phyloP scores from a whole-genome alignment of 2,113 vertebrate genomes.

The Sceloporus undulatus region DNA sequence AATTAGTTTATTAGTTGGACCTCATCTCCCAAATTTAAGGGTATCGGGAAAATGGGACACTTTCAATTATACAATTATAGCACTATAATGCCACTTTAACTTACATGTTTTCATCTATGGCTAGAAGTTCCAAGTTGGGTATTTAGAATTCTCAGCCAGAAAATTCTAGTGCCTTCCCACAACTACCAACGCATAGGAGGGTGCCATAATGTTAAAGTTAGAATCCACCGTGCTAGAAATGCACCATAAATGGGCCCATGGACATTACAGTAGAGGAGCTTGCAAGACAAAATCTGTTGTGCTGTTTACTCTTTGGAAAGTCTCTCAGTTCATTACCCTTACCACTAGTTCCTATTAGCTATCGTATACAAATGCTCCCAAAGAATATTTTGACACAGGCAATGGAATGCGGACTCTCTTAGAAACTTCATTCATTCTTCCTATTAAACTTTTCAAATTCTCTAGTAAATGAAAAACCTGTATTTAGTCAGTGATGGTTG shows the following conservation, averaged over 20 bases:
- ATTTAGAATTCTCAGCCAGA: no score
- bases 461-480: constrained; percentile 72
- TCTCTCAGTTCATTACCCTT: constrained; percentile 84
- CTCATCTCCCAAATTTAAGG: not conserved
- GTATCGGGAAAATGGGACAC: no score
- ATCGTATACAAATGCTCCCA: constrained; percentile 99
- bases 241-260: not conserved
- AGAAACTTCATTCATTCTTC: constrained; percentile 89
- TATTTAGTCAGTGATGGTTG: constrained; percentile 5
- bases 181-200: no score
- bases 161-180: no score
- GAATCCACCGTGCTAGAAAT: not conserved
- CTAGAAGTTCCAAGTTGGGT: no score
- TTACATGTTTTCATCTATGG: no score
- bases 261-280: not conserved
- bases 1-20: no score
- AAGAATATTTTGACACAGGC: constrained; percentile 95
- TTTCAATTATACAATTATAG: no score
- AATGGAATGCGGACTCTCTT: constrained; percentile 94
- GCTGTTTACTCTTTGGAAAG: not conserved
- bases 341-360: constrained; percentile 97
- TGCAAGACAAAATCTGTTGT: no score
- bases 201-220: no score
- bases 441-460: constrained; percentile 96
- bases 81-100: no score